Evolutionary conservation across 2,797 vertebrate genomes (phyloP), one percentile per base, ranked within the genome.

Genomic region (Emys orbicularis): DNA sequence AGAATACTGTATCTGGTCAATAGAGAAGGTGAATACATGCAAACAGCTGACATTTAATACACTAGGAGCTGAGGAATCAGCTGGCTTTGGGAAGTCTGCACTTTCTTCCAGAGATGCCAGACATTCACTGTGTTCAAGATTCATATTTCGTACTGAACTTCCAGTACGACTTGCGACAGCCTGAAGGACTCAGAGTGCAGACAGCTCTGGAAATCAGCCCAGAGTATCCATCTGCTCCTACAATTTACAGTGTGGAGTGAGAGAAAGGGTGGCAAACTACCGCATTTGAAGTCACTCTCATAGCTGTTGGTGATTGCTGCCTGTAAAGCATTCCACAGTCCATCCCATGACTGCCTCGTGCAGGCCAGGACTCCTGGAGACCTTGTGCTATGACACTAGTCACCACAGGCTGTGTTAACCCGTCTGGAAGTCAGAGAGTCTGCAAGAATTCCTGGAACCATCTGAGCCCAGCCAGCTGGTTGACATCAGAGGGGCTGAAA

Each of bases 201-300:
- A 61, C 34, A 47, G 4, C 2, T 65, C 76, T 95, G 82, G 79
- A 94, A 94, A 37, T 37, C 79, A 0, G 7, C 50, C 44, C n/a
- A 31, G 19, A 50, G 80, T 0, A 0, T 68, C 65, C 54, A 85
- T 79, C 81, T 94, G 81, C n/a, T 95, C 16, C 72, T 89, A 77
- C 79, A 88, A 57, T 81, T 91, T 94, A 84, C 61, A 81, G 19
- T 16, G 54, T 21, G n/a, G 41, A 9, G 21, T 10, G 76, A 2
- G 0, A 0, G 41, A 72, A 41, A 79, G 87, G 37, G 2, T 0
- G 10, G 34, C 16, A 65, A 96, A 81, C 4, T 72, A 9, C 13
- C 86, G 53, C 49, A 74, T n/a, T 54, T 72, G 82, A 84, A 61
- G 5, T 88, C 23, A 27, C 3, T 5, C 1, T 54, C 16, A 77